Conservation (phyloP, 2,113 vertebrate genomes). For the Nymphicus hollandicus region DNA sequence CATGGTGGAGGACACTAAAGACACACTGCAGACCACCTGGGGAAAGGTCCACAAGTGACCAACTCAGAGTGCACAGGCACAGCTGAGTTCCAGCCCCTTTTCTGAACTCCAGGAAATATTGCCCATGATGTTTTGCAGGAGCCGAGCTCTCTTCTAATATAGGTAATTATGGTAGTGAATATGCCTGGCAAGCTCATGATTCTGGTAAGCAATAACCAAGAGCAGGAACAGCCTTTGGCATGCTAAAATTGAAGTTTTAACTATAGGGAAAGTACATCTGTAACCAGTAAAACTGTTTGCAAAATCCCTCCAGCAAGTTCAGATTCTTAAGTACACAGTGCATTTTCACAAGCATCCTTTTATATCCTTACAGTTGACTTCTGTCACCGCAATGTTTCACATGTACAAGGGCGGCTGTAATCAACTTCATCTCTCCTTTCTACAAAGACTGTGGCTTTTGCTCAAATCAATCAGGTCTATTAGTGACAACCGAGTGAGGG, state of each 20-base stretch:
- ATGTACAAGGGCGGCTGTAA: neutral
- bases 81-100: neutral
- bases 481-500: neutral
- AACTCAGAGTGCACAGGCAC: fast-evolving
- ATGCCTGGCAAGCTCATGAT: neutral
- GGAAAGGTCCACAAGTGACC: neutral
- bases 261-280: neutral
- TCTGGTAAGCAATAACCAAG: neutral
- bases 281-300: neutral
- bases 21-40: neutral
- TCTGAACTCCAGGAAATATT: neutral
- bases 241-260: neutral
- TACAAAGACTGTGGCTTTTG: neutral
- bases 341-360: neutral
- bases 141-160: neutral
- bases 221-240: neutral
- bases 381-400: neutral
- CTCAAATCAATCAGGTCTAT: too few relatives aligned
- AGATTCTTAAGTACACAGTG: neutral
- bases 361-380: neutral
- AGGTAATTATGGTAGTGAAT: neutral
- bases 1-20: neutral
- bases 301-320: neutral
- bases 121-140: neutral
- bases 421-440: neutral